Base-by-base conservation (phyloP, 2,888 invertebrate species). In the Anoncus sp. region DNA sequence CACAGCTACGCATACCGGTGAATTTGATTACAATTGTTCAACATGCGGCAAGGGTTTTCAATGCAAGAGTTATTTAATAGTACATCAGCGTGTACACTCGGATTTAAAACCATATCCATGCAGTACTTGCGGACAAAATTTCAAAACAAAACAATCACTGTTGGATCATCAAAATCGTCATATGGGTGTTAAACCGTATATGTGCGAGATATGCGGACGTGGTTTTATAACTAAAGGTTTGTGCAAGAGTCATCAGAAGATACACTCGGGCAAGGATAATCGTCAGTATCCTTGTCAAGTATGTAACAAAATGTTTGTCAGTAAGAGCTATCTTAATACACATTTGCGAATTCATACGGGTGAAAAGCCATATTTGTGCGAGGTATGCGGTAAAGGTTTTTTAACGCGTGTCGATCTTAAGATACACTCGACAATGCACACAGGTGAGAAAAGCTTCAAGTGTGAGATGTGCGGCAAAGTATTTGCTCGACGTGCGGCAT, bases 391-490 rank as follows among this genome's bases (percentile, higher is more conserved):
- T 0, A 94, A 94, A 87, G 93, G 93, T 14, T 94, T 94, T 81
- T 83, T 94, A 10, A 94, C 94, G 0, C 87, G 93, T 3, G 93
- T 94, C 0, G 94, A 94, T 85, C 88, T 94, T 10, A 92, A 92
- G 81, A 93, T 94, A 60, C 94, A 94, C 84, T 92, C 93, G 6
- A 94, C 94, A 0, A 93, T 94, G 93, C 94, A 94, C 84, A 94
- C 94, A 0, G 94, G 94, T 0, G 94, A 94, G 82, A 94, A 94
- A 81, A 93, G 93, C 60, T 94, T 93, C 83, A 93, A 94, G 49
- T 94, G 94, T 83, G 94, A 94, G 80, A 92, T 93, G 84, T 94
- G 94, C 82, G 93, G 93, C 0, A 94, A 94, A 85, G 93, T 93
- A 1, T 94, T 94, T 84, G 94, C 94, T 0, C 90, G 94, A 31